Base-by-base conservation (phyloP, 2,113 vertebrate species). In the Serilophus lunatus region DNA sequence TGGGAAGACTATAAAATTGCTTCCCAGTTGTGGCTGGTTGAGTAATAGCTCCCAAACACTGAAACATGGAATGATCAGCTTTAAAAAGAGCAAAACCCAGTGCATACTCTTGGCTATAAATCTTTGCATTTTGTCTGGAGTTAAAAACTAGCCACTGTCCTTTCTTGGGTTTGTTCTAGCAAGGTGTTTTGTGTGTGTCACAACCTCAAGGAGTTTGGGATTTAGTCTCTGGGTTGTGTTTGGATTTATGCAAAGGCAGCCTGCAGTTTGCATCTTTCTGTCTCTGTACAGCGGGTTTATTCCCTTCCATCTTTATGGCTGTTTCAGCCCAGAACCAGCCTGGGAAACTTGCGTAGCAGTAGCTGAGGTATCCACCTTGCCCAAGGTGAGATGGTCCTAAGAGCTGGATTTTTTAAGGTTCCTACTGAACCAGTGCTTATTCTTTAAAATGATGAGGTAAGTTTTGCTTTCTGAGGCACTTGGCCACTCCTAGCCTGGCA, bases 301-400 rank as follows among this genome's bases (percentile, higher is more conserved):
- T 75, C 38, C 35, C 66, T 80, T 66, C 72, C 53, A 19, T 29
- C 38, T 33, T 65, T 31, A 11, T 71, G 78, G 81, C 72, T 81
- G 28, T 83, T 96, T 80, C 92, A 88, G 72, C 75, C 49, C 25
- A 92, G 88, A 97, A 53, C 75, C 92, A 82, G 86, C n/a, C 94
- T 93, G 88, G 70, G 89, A 95, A 97, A 97, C 96, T 97, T 95
- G n/a, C 89, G 81, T 96, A 96, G 95, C 92, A 93, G 94, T 77
- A 96, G 95, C 92, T 91, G 95, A 97, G 81, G 86, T 75, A 82
- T 63, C 94, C 95, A 93, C 96, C 95, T 97, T 94, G 93, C 86
- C 96, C 97, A 97, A 97, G 97, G 97, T 97, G 97, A 96, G 83
- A 68, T 19, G 40, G n/a, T 72, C n/a, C 44, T 13, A 26, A 49